Percentiles rank a stretch among this genome's conserved stretches.
Conservation (phyloP, 2,113 vertebrate genomes). For the Chroicocephalus ridibundus region DNA sequence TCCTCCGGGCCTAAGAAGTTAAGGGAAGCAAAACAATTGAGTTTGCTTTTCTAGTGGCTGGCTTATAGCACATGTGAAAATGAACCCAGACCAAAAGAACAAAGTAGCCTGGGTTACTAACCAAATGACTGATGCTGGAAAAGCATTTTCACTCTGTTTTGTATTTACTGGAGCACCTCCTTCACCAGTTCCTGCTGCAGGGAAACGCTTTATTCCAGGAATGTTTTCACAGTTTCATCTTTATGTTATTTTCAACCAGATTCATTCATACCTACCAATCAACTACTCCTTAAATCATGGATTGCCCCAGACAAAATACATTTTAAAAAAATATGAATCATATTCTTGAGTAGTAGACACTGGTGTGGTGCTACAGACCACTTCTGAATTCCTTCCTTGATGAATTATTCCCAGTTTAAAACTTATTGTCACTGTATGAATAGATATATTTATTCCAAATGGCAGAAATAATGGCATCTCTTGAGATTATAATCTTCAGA, state of each 20-base stretch:
- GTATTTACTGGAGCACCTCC: neutral
- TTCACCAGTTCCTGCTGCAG: neutral
- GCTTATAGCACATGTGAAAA: neutral
- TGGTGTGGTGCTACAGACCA: neutral
- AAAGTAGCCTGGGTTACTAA: neutral
- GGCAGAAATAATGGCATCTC: neutral
- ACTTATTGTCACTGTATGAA: neutral
- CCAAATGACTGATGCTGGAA: neutral
- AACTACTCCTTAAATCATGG: neutral
- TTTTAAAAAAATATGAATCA: neutral
- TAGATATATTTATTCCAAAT: neutral
- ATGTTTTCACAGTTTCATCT: neutral
- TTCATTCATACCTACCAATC: neutral
- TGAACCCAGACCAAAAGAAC: neutral
- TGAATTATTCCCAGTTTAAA: neutral
- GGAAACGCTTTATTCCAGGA: neutral
- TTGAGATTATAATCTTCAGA: neutral
- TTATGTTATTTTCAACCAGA: neutral
- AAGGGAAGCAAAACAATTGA: neutral
- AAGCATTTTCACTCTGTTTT: neutral
- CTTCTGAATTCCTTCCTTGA: neutral
- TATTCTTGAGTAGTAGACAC: neutral
- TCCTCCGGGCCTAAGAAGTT: neutral
- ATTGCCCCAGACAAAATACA: neutral
- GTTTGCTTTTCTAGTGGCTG: neutral